A percentile compares a stretch with the other conserved stretches of the same genome.
Conservation (phyloP, 2,888 invertebrate genomes). For the Macroteleia sp. region DNA sequence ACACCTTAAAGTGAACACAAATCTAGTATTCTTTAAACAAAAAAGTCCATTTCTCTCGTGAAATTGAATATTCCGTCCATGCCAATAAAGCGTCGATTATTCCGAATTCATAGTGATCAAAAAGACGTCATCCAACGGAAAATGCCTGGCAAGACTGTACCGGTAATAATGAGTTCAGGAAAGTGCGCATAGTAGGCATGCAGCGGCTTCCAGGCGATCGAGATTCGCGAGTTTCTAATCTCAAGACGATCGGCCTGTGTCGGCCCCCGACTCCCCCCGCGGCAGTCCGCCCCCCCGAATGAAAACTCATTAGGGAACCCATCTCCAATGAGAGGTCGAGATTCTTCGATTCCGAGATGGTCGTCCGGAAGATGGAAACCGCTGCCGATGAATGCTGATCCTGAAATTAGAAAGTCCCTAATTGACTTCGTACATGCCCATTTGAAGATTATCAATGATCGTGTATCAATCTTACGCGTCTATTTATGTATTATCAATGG, state of each 20-base stretch:
- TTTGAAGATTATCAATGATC: slow-evolving; percentile 4
- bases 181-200: slow-evolving; percentile 64
- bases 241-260: slow-evolving; percentile 61
- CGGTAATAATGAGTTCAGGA: slow-evolving; percentile 69
- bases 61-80: slow-evolving; percentile 37
- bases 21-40: too few relatives aligned
- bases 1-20: too few relatives aligned
- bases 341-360: slow-evolving; percentile 65
- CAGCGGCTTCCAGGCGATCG: slow-evolving; percentile 64
- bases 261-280: slow-evolving; percentile 15
- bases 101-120: slow-evolving; percentile 47
- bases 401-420: slow-evolving; percentile 65
- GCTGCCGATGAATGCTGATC: slow-evolving; percentile 43
- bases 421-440: slow-evolving; percentile 38
- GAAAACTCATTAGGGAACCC: slow-evolving; percentile 69
- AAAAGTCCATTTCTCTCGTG: slow-evolving; percentile 10
- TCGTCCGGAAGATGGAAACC: slow-evolving; percentile 50
- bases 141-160: slow-evolving; percentile 63
- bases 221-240: slow-evolving; percentile 69
- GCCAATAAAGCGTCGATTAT: slow-evolving; percentile 35
- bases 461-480: neutral
- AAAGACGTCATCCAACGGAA: slow-evolving; percentile 52
- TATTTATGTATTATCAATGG: neutral
- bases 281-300: slow-evolving; percentile 33
- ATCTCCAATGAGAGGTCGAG: slow-evolving; percentile 60